Conservation (phyloP, 2,797 vertebrate species). For the Aythya fuligula region DNA sequence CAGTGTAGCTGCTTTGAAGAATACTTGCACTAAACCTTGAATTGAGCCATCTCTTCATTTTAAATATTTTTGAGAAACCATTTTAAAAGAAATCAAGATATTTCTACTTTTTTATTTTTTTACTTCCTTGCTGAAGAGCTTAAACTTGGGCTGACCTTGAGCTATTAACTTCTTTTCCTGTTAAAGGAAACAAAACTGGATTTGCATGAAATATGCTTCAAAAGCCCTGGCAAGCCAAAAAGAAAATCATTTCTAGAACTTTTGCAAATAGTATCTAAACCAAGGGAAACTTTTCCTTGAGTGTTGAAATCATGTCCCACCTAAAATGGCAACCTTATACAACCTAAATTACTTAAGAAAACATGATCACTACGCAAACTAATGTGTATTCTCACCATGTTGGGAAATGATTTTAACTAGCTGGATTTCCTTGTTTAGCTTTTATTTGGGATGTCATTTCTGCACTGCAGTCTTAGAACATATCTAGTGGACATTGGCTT, state of each 20-base stretch:
- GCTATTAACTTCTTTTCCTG: slow-evolving; percentile 61
- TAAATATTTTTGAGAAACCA: slow-evolving; percentile 34
- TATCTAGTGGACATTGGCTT: not conserved
- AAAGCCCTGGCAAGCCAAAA: slow-evolving; percentile 37
- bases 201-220: slow-evolving; percentile 64
- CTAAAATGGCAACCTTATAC: not conserved
- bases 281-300: slow-evolving; percentile 52
- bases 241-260: slow-evolving; percentile 20
- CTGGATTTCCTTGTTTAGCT: slow-evolving; percentile 36
- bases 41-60: slow-evolving; percentile 20
- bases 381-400: not conserved
- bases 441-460: slow-evolving; percentile 23
- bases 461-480: not conserved
- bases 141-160: slow-evolving; percentile 33
- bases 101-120: slow-evolving; percentile 52
- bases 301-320: slow-evolving; percentile 66
- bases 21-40: slow-evolving; percentile 16
- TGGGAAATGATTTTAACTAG: slow-evolving; percentile 68
- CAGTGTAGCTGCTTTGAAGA: slow-evolving; percentile 49
- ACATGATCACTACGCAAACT: not conserved
- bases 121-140: slow-evolving; percentile 60
- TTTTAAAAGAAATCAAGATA: slow-evolving; percentile 69
- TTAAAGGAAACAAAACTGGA: slow-evolving; percentile 42
- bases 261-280: slow-evolving; percentile 20
- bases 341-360: slow-evolving; percentile 8